Evolutionary conservation across 2,888 invertebrate genomes (phyloP), one percentile per base, ranked within the genome.

Genomic region (Aspidiotus rigidus): DNA sequence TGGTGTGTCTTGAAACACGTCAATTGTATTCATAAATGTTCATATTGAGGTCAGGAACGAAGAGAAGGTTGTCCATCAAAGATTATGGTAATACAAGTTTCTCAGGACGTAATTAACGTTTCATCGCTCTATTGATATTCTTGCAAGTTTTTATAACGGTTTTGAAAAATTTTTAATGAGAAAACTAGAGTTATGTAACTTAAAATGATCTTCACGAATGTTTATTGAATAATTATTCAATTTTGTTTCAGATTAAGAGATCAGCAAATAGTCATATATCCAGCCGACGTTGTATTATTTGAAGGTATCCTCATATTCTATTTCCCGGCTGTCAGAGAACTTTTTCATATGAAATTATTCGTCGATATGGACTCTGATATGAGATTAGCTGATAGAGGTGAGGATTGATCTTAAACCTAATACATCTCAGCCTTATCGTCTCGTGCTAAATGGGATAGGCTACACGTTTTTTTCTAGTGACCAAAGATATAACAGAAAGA

Each of bases 351-450:
- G 95, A 99, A 99, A 79, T 82, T 99, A 54, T 99, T 99, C 80
- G 98, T 99, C 6, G 99, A 99, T 78, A 97, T 97, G 0, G 98
- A 99, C 80, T 96, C 99, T 0, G 99, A 99, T 78, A 99, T 96
- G 1, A 84, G 99, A 76, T 82, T 99, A 28, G 95, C 97, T 0
- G 84, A 98, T 75, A 84, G 98, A 86, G 97, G 96, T 96, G 78
- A 77, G 64, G 39, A 10, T 17, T 62, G 28, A n/a, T 62, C 39
- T 1, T 39, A 59, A 59, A 39, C 28, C 28, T 64, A 28, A 44
- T 59, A 57, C 13, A 41, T 10, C 13, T 55, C 7, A 42, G 41
- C 39, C 28, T 62, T 17, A 59, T 53, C 28, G 40, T 13, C 42
- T 40, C 42, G 7, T 49, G 53, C 41, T 17, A 56, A 15, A 53